Base-by-base conservation (phyloP, 2,888 invertebrate species). In the Phyllotreta cruciferae region DNA sequence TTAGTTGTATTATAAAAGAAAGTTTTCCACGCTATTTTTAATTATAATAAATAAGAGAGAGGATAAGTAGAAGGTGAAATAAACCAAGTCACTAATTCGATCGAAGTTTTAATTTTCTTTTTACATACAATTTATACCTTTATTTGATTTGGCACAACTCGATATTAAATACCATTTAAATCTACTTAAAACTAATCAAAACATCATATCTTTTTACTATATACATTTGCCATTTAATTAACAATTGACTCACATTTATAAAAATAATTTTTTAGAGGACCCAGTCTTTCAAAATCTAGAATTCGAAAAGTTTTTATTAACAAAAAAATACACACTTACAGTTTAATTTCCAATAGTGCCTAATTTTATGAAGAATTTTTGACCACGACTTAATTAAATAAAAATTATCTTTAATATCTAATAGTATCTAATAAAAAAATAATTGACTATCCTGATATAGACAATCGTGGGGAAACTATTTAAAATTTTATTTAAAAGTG, bases 121-220 rank as follows among this genome's bases (percentile, higher is more conserved):
- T 54, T 57, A 62, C 62, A 62, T 47, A 49, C 45, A 56, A 39
- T 34, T 52, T 39, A 57, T 57, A 62, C 56, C 37, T 50, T 52
- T 45, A 52, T 56, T 62, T 62, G 57, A 56, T 62, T 62, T 62
- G 62, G 62, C 62, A 62, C 62, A 56, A 62, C 57, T 10, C 50
- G 24, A 37, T 45, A 47, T 55, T 13, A 47, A 45, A 47, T 58
- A 50, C 56, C 37, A 49, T 37, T 56, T 58, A 58, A 56, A 62
- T 38, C 47, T 62, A 62, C 42, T 49, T 62, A 24, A 34, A 56
- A 42, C 24, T 53, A 34, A 57, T 36, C 53, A 35, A 53, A 53
- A 62, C 34, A 24, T 24, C 4, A 24, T n/a, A n/a, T n/a, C 36
- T 42, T 37, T 41, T 44, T n/a, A 39, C 34, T 44, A 57, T 53